phyloP scores from a whole-genome alignment of 2,888 invertebrate genomes.

The Morinoia aosen region DNA sequence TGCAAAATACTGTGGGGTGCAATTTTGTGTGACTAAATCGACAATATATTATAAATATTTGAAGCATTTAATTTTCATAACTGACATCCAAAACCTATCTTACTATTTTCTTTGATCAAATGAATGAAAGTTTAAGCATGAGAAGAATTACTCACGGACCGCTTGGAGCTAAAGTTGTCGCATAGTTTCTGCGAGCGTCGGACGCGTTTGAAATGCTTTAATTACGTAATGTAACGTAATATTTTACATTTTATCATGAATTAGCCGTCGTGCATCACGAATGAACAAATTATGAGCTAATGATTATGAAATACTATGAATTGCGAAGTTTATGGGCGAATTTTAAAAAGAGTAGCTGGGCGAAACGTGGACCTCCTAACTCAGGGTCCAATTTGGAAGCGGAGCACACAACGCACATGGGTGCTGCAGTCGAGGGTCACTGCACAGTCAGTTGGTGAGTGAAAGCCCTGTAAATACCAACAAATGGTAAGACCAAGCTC shows the following conservation, averaged over 20 bases:
- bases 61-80: too few relatives aligned
- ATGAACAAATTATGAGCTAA: neutral
- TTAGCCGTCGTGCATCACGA: neutral
- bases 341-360: neutral
- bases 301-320: neutral
- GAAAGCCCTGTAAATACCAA: neutral
- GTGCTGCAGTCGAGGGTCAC: neutral
- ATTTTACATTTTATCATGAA: too few relatives aligned
- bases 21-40: too few relatives aligned
- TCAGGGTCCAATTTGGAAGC: neutral
- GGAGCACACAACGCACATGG: neutral
- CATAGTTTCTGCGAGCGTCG: too few relatives aligned
- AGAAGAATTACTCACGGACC: too few relatives aligned
- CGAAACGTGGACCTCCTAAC: neutral
- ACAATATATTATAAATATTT: too few relatives aligned
- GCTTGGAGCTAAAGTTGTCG: too few relatives aligned
- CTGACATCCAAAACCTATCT: too few relatives aligned
- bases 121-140: too few relatives aligned
- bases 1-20: too few relatives aligned
- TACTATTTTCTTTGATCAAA: too few relatives aligned
- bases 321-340: too few relatives aligned
- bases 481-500: slow-evolving; percentile 10
- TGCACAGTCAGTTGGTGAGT: neutral
- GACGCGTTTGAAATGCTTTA: neutral
- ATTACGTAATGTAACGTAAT: neutral